Percentiles rank a stretch among this genome's conserved stretches.
Evolutionary conservation across 2,888 invertebrate species (phyloP).

Genomic region (Rhagonycha fulva): DNA sequence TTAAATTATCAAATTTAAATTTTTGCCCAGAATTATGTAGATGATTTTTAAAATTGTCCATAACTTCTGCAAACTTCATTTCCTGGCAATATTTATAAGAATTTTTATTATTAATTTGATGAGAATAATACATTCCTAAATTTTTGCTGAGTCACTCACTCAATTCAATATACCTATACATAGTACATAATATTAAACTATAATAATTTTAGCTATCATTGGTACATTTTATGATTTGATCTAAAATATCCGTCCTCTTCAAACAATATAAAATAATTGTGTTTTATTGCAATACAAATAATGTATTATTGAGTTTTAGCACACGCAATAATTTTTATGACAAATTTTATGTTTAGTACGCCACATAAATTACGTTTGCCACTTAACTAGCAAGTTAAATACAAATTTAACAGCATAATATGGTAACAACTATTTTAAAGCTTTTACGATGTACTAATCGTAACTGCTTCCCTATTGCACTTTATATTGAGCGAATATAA

Average conservation of each 20-base stretch:
- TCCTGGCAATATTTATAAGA: too few species aligned
- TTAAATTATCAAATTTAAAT: too few species aligned
- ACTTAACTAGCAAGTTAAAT: conserved; percentile 15
- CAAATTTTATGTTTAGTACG: not conserved
- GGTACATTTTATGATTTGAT: not conserved
- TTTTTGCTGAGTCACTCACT: too few species aligned
- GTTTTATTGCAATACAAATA: not conserved
- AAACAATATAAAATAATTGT: not conserved
- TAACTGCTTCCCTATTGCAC: conserved; percentile 15
- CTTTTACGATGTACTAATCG: conserved; percentile 28
- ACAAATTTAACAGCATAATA: conserved; percentile 23
- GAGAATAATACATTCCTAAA: too few species aligned
- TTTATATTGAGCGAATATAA: conserved; percentile 16
- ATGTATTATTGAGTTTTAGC: not conserved
- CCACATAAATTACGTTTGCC: conserved; percentile 6
- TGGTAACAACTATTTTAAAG: conserved; percentile 23
- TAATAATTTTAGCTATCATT: not conserved
- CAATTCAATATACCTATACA: too few species aligned
- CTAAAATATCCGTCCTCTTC: not conserved
- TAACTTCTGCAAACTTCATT: too few species aligned
- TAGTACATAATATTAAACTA: too few species aligned
- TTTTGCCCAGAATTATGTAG: too few species aligned
- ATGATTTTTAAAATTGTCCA: too few species aligned
- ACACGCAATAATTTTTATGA: not conserved
- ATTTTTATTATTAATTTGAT: too few species aligned